Conservation (phyloP, 2,797 vertebrate species). For the Toxotes lorentzi region DNA sequence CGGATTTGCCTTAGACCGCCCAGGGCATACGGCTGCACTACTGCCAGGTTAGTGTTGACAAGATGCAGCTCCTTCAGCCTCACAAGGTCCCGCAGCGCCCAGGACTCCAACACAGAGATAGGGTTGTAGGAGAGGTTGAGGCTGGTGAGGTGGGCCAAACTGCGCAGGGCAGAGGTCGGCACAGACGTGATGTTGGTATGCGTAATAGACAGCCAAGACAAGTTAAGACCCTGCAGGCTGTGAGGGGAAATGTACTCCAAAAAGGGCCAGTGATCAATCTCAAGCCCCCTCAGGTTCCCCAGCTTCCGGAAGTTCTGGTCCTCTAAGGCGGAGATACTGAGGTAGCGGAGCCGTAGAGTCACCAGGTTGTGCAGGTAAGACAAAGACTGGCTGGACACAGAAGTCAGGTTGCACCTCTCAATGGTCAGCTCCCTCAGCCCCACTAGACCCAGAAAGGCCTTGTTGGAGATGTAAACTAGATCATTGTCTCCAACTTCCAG, state of each 20-base stretch:
- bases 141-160: slow-evolving; percentile 91
- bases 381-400: slow-evolving; percentile 92
- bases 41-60: slow-evolving; percentile 89
- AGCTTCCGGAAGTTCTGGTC: slow-evolving; percentile 95
- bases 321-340: slow-evolving; percentile 90
- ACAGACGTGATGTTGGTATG: slow-evolving; percentile 96
- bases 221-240: slow-evolving; percentile 94
- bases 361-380: slow-evolving; percentile 93
- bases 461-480: slow-evolving; percentile 97
- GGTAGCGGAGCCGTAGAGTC: slow-evolving; percentile 91
- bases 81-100: slow-evolving; percentile 92
- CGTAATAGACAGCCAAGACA: slow-evolving; percentile 95
- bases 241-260: slow-evolving; percentile 92
- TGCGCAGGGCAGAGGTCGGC: slow-evolving; percentile 92
- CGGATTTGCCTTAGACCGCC: slow-evolving; percentile 93
- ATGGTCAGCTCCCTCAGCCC: slow-evolving; percentile 92
- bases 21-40: slow-evolving; percentile 92
- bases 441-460: slow-evolving; percentile 93
- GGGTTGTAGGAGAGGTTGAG: slow-evolving; percentile 97
- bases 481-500: slow-evolving; percentile 98
- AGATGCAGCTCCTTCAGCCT: slow-evolving; percentile 95
- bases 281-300: slow-evolving; percentile 89
- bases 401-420: slow-evolving; percentile 96
- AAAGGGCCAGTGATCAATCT: slow-evolving; percentile 96
- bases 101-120: slow-evolving; percentile 92